Evolutionary conservation across 2,113 vertebrate species (phyloP).

Genomic region (Mus musculus): GRCm39 chr16:19971501-19972000

Average conservation of each 20-base stretch:
- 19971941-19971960: neutral
- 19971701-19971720: constrained; percentile 98
- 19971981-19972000: neutral
- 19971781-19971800: neutral
- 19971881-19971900: neutral
- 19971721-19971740: constrained; percentile 99
- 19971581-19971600: neutral
- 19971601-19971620: neutral
- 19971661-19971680: constrained; percentile 96
- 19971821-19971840: neutral
- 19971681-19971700: constrained; percentile 97
- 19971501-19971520: neutral
- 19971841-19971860: neutral
- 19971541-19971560: neutral
- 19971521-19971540: neutral
- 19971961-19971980: neutral
- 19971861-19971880: neutral
- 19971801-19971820: neutral
- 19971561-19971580: neutral
- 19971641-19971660: constrained; percentile 86
- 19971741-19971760: constrained; percentile 98
- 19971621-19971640: constrained; percentile 15
- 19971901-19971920: neutral
- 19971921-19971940: neutral
- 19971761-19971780: neutral